These are phyloP conservation scores for Cryptoblepharus egeriae DNA, from an alignment of 2,797 vertebrate species.

Conservation along the genomic window DNA sequence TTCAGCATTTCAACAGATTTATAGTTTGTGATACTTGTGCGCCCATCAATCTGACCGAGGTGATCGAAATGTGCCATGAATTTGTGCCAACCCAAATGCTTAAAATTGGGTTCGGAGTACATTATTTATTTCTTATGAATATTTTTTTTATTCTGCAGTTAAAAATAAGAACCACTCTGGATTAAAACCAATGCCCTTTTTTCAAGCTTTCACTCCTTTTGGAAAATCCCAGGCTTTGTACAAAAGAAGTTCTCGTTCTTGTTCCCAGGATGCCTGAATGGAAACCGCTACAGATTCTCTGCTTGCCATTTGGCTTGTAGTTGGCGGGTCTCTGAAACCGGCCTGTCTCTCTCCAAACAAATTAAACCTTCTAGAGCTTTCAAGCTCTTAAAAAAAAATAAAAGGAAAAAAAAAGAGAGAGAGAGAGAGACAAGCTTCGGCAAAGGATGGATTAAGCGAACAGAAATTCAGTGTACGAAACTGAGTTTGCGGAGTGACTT, in stretches of 20 bases:
- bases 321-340: conserved; percentile 51
- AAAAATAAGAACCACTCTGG: conserved; percentile 2
- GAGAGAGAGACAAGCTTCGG: conserved; percentile 30
- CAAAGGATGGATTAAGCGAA: conserved; percentile 36
- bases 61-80: not conserved
- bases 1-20: not conserved
- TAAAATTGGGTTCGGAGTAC: not conserved
- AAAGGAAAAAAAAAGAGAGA: conserved; percentile 33
- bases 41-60: too few species aligned
- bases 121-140: not conserved
- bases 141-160: not conserved
- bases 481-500: not conserved
- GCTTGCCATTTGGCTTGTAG: conserved; percentile 27
- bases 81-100: conserved; percentile 2
- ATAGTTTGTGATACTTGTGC: not conserved
- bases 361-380: conserved; percentile 48
- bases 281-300: not conserved
- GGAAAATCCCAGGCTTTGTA: conserved; percentile 24
- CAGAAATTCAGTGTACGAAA: conserved; percentile 37
- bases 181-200: conserved; percentile 2
- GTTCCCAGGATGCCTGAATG: conserved; percentile 33
- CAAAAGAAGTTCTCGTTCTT: not conserved
- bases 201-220: conserved; percentile 3
- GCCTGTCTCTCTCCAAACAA: conserved; percentile 49
- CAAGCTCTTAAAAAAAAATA: conserved; percentile 57